Evolutionary conservation across 2,113 vertebrate genomes (phyloP).

Genomic region (Apus apus): DNA sequence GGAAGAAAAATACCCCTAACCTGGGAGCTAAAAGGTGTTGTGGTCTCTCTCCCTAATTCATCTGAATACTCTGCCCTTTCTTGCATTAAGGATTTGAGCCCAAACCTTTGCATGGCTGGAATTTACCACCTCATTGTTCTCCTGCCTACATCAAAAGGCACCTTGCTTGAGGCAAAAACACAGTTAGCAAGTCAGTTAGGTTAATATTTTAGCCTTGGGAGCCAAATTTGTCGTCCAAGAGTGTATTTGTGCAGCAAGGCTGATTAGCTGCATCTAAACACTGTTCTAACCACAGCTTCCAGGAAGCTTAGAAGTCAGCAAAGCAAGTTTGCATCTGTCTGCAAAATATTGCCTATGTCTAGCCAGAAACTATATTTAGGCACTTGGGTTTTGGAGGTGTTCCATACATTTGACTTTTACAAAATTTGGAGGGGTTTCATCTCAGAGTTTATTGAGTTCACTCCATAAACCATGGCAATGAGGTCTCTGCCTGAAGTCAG

Average conservation of each 20-base stretch:
- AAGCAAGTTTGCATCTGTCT: constrained; percentile 5
- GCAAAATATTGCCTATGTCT: background rate
- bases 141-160: background rate
- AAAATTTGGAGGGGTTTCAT: background rate
- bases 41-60: background rate
- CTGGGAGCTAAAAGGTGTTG: background rate
- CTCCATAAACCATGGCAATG: background rate
- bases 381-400: background rate
- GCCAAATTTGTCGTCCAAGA: background rate
- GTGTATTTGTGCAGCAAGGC: background rate
- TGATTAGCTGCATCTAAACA: background rate
- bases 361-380: constrained; percentile 4
- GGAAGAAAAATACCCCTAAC: fast-evolving
- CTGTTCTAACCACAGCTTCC: constrained; percentile 24
- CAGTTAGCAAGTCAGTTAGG: background rate
- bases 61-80: background rate
- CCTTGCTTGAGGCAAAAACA: background rate
- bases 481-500: background rate
- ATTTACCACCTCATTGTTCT: background rate
- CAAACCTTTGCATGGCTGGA: background rate
- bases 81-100: background rate
- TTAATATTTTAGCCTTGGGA: background rate
- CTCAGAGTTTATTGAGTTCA: background rate
- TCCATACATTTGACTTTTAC: background rate
- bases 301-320: constrained; percentile 18